These are phyloP conservation scores for Archivesica marissinica DNA, from an alignment of 1,140 invertebrate genomes.

Conservation along the genomic window DNA sequence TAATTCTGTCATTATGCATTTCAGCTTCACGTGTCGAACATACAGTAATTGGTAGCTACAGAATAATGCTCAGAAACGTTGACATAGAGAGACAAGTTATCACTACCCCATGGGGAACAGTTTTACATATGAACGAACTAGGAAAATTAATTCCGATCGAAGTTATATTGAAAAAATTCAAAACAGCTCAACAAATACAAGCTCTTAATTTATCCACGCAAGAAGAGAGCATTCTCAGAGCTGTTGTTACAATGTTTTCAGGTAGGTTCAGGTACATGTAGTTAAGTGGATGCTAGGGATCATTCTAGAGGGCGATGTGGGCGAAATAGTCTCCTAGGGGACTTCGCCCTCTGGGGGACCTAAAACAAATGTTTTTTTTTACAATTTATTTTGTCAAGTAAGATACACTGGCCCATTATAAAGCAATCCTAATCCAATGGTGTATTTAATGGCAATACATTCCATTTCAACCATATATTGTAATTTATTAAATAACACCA, in stretches of 20 bases:
- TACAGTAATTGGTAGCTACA: not conserved
- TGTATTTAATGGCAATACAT: not conserved
- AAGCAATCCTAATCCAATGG: too few species aligned
- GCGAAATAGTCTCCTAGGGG: too few species aligned
- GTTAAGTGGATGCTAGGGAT: too few species aligned
- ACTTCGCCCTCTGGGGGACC: too few species aligned
- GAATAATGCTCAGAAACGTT: not conserved
- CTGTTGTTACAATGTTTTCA: slow-evolving; percentile 3
- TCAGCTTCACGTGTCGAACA: slow-evolving; percentile 14
- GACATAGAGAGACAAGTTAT: not conserved
- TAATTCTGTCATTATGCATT: not conserved
- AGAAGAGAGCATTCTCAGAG: slow-evolving; percentile 7
- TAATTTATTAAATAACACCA: too few species aligned
- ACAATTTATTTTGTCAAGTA: not conserved
- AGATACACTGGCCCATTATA: too few species aligned
- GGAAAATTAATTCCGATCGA: not conserved
- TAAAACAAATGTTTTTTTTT: too few species aligned
- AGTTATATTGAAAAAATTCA: not conserved
- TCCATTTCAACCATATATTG: too few species aligned
- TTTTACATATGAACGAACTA: slow-evolving; percentile 10
- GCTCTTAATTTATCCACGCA: not conserved
- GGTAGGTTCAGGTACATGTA: too few species aligned
- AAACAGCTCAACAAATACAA: not conserved
- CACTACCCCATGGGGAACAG: slow-evolving; percentile 16
- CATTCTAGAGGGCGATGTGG: too few species aligned